A percentile compares a stretch with the other conserved stretches of the same genome.
These are phyloP conservation scores for Channa maculata DNA, from an alignment of 2,113 vertebrate genomes.

Conservation along the genomic window DNA sequence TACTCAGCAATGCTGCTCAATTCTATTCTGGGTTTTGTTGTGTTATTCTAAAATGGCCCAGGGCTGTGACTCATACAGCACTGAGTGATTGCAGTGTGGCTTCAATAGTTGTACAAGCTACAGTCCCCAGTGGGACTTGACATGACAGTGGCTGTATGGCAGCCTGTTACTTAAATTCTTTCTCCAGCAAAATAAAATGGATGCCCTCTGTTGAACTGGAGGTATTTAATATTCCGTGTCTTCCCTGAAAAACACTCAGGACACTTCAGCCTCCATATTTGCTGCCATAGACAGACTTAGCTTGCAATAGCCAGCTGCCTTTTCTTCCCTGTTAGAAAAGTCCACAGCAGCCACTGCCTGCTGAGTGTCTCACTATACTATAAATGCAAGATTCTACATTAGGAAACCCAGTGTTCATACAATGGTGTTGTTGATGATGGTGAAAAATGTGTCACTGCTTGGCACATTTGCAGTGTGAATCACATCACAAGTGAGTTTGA, in stretches of 20 bases:
- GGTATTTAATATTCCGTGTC: conserved; percentile 14
- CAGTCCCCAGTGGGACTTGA: conserved; percentile 4
- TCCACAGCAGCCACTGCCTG: neutral
- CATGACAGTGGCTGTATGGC: conserved; percentile 7
- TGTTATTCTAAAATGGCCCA: conserved; percentile 24
- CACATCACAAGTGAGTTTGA: conserved; percentile 46
- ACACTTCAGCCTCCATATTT: conserved; percentile 31
- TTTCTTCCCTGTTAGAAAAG: conserved; percentile 4
- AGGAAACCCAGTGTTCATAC: neutral
- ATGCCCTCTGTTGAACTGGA: conserved; percentile 21
- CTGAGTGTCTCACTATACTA: neutral
- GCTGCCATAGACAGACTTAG: conserved; percentile 16
- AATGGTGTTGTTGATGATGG: neutral
- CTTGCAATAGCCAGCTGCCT: conserved; percentile 2
- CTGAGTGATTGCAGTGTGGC: conserved; percentile 10
- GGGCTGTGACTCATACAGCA: conserved; percentile 38
- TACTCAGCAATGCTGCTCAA: conserved; percentile 26
- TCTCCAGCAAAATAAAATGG: conserved; percentile 17
- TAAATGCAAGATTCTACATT: neutral
- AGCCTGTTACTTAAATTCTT: conserved; percentile 15
- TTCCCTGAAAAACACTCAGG: neutral
- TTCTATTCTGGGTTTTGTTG: conserved; percentile 45
- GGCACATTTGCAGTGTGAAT: conserved; percentile 46
- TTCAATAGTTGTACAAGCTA: conserved; percentile 14
- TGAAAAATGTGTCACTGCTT: conserved; percentile 63